These are phyloP conservation scores for Leptodactylus fallax DNA, from an alignment of 2,797 vertebrate species.

Conservation along the genomic window DNA sequence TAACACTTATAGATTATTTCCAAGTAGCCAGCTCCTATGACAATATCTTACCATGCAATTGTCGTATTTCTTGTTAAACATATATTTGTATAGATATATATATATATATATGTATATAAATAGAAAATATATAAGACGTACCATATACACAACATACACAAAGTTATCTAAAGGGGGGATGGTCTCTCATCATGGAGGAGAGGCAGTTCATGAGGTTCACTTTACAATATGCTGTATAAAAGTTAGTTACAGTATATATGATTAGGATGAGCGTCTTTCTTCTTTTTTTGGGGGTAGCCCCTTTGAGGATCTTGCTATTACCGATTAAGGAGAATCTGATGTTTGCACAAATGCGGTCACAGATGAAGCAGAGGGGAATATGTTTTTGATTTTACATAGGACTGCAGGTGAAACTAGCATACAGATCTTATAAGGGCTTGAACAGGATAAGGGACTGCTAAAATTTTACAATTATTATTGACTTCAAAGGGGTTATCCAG, in stretches of 20 bases:
- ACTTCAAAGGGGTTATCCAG: too few relatives aligned
- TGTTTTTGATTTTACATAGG: neutral
- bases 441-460: too few relatives aligned
- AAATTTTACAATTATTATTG: too few relatives aligned
- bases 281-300: neutral
- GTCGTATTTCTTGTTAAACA: constrained; percentile 32
- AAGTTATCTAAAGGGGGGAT: neutral
- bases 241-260: neutral
- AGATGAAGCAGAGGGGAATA: neutral
- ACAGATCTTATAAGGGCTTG: too few relatives aligned
- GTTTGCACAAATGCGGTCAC: neutral
- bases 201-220: neutral
- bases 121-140: constrained; percentile 31
- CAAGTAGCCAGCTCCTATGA: constrained; percentile 23
- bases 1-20: constrained; percentile 28
- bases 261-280: neutral
- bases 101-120: constrained; percentile 27
- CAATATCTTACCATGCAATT: constrained; percentile 22
- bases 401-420: too few relatives aligned
- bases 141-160: constrained; percentile 30
- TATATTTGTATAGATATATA: constrained; percentile 34
- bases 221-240: neutral
- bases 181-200: neutral
- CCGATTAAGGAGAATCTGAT: neutral
- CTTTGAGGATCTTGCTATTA: neutral